Base-by-base conservation (phyloP, 2,888 invertebrate species). In the Notodonta dromedarius region DNA sequence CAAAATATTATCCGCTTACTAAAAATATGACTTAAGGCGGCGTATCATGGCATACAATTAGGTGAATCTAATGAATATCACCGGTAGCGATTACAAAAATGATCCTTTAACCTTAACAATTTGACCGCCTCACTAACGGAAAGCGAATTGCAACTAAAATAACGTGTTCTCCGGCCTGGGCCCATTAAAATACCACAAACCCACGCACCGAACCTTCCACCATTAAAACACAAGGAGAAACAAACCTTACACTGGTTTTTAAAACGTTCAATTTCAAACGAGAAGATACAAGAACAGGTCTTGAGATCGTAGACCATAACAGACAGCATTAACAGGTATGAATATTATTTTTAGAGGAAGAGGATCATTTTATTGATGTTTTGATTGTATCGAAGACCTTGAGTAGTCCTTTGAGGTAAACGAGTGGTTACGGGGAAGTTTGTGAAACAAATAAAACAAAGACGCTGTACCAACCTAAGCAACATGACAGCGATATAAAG, bases 181-280 rank as follows among this genome's bases (percentile, higher is more conserved):
- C 71, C 82, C 79, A 88, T 88, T 87, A 88, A 87, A 84, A 87
- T 87, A 85, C 86, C 87, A 73, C 67, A 72, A 67, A 60, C 80
- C 83, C 79, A 85, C 85, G 84, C 82, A 52, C 52, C 57, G 60
- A 74, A 65, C 74, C 70, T 68, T 69, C 62, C 57, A 60, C 56
- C 63, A 40, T 44, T 39, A 51, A 39, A 24, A 32, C 60, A 60
- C 77, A 70, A 60, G 62, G 74, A 58, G 76, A 81, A 78, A 77
- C 71, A 67, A 62, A 72, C 74, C 74, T 77, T 85, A 79, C 76
- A 60, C 57, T 58, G 13, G 13, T 46, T 46, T n/a, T 0, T n/a
- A 60, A 69, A 72, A 65, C 61, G 78, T 74, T 60, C 62, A 66
- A 66, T 68, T 73, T 78, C 57, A 59, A 56, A 14, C 13, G 24